Base-by-base conservation (phyloP, 2,888 invertebrate species). In the Erpobdella octoculata region DNA sequence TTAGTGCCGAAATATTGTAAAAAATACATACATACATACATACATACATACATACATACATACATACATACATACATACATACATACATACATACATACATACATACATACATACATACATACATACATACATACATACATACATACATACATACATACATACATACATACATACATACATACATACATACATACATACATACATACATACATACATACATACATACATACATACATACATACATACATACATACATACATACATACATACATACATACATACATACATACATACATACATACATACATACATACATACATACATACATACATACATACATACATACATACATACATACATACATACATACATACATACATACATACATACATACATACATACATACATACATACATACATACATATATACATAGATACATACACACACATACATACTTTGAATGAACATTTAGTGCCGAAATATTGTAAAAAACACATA, bases 21-120 rank as follows among this genome's bases (percentile, higher is more conserved):
- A n/a, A n/a, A n/a, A n/a, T n/a, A n/a, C n/a, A n/a, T n/a, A n/a
- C 35, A 66, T 66, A 66, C 35, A 66, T 66, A 66, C 35, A 66
- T 66, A 66, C 35, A 66, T 66, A 66, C 35, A 66, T 2, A 66
- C 35, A 64, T 64, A 64, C 28, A 64, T 64, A 64, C 28, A 64
- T 64, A 64, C 28, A 64, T 64, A 64, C 28, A 64, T 64, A 64
- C 28, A 36, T 41, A 36, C 9, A 35, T 41, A 37, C 12, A 31
- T 31, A 31, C 12, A 31, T 66, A 36, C 35, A 36, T 66, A 66
- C 35, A 4, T 38, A 66, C 35, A 36, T 66, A 66, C 35, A 36
- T 36, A 66, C 35, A 66, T 4, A 66, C 35, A 38, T 0, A 4
- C 5, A 38, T 66, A 4, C 3, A 38, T 66, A 4, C 35, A 66